These are phyloP conservation scores for Hoplostethus mediterraneus DNA, from an alignment of 2,797 vertebrate species.

Conservation along the genomic window DNA sequence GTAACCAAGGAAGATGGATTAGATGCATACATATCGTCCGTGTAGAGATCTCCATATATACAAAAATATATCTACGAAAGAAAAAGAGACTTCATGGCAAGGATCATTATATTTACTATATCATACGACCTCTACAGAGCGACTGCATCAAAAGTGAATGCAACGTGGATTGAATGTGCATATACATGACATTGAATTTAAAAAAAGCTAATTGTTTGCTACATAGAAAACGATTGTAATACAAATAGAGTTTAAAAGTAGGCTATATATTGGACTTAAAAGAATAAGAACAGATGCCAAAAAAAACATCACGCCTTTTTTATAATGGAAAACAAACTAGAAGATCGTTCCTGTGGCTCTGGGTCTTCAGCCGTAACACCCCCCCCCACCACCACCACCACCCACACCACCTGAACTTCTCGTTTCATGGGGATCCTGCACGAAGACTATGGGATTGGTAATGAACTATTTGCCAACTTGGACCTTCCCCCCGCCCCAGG, in stretches of 20 bases:
- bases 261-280: constrained; percentile 66
- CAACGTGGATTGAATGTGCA: constrained; percentile 76
- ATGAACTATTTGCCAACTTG: constrained; percentile 62
- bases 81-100: constrained; percentile 54
- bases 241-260: constrained; percentile 48
- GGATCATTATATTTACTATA: constrained; percentile 59
- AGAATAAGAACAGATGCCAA: constrained; percentile 80
- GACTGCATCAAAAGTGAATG: constrained; percentile 66
- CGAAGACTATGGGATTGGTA: constrained; percentile 61
- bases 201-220: constrained; percentile 59
- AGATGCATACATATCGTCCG: constrained; percentile 58
- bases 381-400: too few relatives aligned
- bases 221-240: constrained; percentile 76
- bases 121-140: constrained; percentile 52
- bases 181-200: constrained; percentile 50
- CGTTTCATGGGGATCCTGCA: constrained; percentile 49
- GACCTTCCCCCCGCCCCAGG: constrained; percentile 21
- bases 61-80: constrained; percentile 69
- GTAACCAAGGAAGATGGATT: constrained; percentile 78
- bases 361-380: constrained; percentile 64
- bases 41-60: constrained; percentile 71
- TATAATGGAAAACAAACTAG: constrained; percentile 55
- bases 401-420: constrained; percentile 51
- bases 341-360: constrained; percentile 59
- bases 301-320: constrained; percentile 77